These are phyloP conservation scores for Pseudomugil tenellus DNA, from an alignment of 2,797 vertebrate genomes.

Conservation along the genomic window DNA sequence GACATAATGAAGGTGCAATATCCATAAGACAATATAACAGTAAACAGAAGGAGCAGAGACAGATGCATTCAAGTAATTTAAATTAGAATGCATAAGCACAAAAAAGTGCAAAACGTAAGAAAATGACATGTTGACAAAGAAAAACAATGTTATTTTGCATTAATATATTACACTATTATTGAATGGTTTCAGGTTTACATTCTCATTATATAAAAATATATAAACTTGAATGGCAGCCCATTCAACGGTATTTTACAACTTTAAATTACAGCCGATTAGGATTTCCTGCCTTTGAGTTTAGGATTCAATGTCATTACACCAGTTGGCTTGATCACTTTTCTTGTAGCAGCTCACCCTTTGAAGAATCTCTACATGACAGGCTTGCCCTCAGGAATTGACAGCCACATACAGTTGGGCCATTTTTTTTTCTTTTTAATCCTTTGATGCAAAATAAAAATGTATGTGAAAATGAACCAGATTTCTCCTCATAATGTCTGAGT, in stretches of 20 bases:
- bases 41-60: constrained; percentile 26
- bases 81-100: constrained; percentile 39
- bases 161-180: constrained; percentile 35
- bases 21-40: constrained; percentile 41
- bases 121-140: constrained; percentile 42
- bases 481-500: constrained; percentile 41
- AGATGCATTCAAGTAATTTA: constrained; percentile 26
- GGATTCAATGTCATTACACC: constrained; percentile 50
- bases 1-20: constrained; percentile 69
- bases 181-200: constrained; percentile 38
- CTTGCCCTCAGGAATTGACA: constrained; percentile 85
- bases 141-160: constrained; percentile 26
- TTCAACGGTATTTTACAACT: constrained; percentile 29
- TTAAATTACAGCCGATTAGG: constrained; percentile 46
- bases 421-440: constrained; percentile 74
- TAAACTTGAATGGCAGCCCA: constrained; percentile 48
- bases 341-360: constrained; percentile 69
- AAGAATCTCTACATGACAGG: constrained; percentile 76
- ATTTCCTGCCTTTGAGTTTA: constrained; percentile 65
- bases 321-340: constrained; percentile 61
- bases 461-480: constrained; percentile 72
- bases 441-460: constrained; percentile 86
- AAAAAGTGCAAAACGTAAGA: constrained; percentile 25
- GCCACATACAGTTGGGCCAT: constrained; percentile 76
- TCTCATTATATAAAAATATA: constrained; percentile 45